Evolutionary conservation across 1,140 invertebrate species (phyloP), one percentile per base, ranked within the genome.

Genomic region (Ctenoplectra terminalis): DNA sequence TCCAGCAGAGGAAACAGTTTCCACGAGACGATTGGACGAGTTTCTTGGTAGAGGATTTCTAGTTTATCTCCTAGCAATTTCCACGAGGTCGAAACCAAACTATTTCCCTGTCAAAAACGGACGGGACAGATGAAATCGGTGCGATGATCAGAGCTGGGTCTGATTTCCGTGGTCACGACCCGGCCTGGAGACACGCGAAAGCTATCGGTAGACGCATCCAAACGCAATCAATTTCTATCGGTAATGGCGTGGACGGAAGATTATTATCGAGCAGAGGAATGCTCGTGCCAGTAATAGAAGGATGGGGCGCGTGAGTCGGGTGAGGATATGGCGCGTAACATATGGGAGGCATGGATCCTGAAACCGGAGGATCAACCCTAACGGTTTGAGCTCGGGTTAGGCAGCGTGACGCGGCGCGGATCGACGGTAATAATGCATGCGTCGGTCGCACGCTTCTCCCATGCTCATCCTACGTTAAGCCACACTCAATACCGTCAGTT

Each of bases 211-310:
- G 37, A 11, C 48, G 63, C n/a, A 50, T 56, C 66, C 71, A 64
- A 34, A 58, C 64, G 84, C 78, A 84, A 90, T 90, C 84, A 88
- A 89, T 89, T 90, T 89, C 87, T 81, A 88, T 88, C 76, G 83
- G 72, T 75, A 80, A 69, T 71, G 84, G 58, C 77, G 73, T 71
- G 73, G 74, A 83, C 66, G 73, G 82, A 83, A 81, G 86, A 90
- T 89, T 77, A 87, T 90, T 89, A 89, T 90, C 88, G 48, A 23
- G 34, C 52, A 46, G 48, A 81, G 79, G 72, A 88, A 87, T 84
- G 80, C 48, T 50, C 67, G 34, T 77, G 29, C 43, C 56, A 31
- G 54, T 60, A 40, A 70, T 71, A 48, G 76, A 50, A 43, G 34
- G 54, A 29, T 23, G 29, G 20, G 48, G 60, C 20, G 46, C 3